A percentile compares a stretch with the other conserved stretches of the same genome.
Evolutionary conservation across 2,113 vertebrate genomes (phyloP).

Genomic region (Leiothrix lutea): DNA sequence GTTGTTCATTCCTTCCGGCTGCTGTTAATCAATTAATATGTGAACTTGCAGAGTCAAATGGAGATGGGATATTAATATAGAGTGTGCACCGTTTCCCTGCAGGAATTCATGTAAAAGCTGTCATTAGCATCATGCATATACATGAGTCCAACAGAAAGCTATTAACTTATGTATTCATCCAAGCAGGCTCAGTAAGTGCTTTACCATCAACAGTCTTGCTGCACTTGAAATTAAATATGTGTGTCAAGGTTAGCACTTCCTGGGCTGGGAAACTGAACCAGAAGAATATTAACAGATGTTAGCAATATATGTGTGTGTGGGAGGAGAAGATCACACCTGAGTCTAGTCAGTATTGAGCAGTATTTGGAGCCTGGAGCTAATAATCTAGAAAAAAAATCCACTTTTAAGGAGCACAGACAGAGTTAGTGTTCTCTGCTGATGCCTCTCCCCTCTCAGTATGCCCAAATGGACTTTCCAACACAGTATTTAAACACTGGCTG

Average conservation of each 20-base stretch:
- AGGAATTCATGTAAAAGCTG: conserved; percentile 46
- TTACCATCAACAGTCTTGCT: conserved; percentile 14
- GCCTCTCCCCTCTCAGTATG: background rate
- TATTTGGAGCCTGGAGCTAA: background rate
- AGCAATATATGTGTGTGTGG: background rate
- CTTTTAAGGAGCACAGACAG: background rate
- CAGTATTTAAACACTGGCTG: background rate
- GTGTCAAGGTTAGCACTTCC: conserved; percentile 24
- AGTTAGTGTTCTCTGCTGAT: background rate
- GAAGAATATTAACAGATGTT: conserved; percentile 25
- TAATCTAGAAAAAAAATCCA: accelerated
- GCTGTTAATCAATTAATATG: conserved; percentile 43
- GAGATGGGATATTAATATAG: background rate
- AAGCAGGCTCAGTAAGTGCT: conserved; percentile 29
- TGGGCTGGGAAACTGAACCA: conserved; percentile 11
- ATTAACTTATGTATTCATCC: conserved; percentile 31
- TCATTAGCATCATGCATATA: conserved; percentile 52
- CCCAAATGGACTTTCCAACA: background rate
- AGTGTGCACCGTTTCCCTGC: background rate
- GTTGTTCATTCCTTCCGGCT: conserved; percentile 11
- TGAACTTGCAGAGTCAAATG: conserved; percentile 5
- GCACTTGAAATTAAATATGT: conserved; percentile 25
- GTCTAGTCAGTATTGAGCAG: background rate
- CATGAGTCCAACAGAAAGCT: conserved; percentile 41
- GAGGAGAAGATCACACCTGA: conserved; percentile 57